Evolutionary conservation across 2,888 invertebrate species (phyloP).

Genomic region (Callinectes sapidus): DNA sequence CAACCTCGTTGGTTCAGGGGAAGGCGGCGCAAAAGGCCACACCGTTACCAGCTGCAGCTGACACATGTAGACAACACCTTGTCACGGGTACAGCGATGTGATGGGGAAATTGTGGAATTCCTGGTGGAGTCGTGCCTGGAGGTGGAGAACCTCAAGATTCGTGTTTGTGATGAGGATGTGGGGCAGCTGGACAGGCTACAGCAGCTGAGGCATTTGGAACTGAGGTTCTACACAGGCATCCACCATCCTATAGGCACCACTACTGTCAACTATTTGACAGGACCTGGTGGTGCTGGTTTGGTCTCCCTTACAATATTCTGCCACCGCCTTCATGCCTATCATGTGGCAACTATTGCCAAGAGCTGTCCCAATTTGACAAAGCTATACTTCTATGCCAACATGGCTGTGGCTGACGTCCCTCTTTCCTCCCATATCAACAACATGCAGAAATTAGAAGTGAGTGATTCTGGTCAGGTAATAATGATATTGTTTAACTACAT

Average conservation of each 20-base stretch:
- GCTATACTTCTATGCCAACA: conserved; percentile 61
- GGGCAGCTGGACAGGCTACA: conserved; percentile 36
- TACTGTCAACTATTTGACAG: conserved; percentile 36
- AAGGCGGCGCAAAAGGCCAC: background rate
- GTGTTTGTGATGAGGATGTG: conserved; percentile 63
- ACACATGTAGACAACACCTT: conserved; percentile 61
- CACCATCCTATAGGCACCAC: conserved; percentile 57
- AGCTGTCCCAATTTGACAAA: conserved; percentile 51
- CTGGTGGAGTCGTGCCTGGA: conserved; percentile 52
- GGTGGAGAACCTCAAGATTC: conserved; percentile 54
- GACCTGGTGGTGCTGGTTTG: conserved; percentile 36
- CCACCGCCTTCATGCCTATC: conserved; percentile 26
- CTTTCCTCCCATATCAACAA: conserved; percentile 27
- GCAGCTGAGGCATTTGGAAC: conserved; percentile 52
- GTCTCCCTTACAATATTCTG: conserved; percentile 62
- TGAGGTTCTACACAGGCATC: conserved; percentile 59
- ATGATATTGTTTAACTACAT: background rate
- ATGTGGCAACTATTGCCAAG: conserved; percentile 56
- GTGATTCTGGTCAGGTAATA: background rate
- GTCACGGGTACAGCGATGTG: conserved; percentile 54
- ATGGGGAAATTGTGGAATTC: conserved; percentile 61
- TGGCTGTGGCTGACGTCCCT: conserved; percentile 1
- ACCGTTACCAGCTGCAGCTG: conserved; percentile 35
- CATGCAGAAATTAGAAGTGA: conserved; percentile 55
- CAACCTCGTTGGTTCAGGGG: conserved; percentile 47